Evolutionary conservation across 2,888 invertebrate genomes (phyloP).

Genomic region (Arge pagana): DNA sequence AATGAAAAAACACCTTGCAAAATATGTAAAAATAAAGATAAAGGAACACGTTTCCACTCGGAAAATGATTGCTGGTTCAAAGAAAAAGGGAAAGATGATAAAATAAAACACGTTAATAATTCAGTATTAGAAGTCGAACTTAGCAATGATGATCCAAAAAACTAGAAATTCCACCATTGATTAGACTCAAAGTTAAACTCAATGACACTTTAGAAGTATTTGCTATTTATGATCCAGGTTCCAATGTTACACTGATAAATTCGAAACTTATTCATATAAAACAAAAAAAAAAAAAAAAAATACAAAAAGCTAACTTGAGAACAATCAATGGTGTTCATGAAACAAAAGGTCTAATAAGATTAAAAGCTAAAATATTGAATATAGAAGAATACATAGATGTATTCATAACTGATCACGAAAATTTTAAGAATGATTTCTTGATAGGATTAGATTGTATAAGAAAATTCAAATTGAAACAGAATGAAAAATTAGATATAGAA

Average conservation of each 20-base stretch:
- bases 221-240: conserved; percentile 28
- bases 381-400: conserved; percentile 26
- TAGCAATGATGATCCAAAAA: conserved; percentile 22
- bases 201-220: conserved; percentile 20
- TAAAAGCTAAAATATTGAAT: conserved; percentile 20
- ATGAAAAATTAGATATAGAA: conserved; percentile 18
- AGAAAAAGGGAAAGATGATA: background rate
- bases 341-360: conserved; percentile 26
- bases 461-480: conserved; percentile 14
- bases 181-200: conserved; percentile 19
- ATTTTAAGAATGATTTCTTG: conserved; percentile 30
- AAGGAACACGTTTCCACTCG: conserved; percentile 4
- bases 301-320: conserved; percentile 26
- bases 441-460: conserved; percentile 31
- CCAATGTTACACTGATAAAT: conserved; percentile 29
- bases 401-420: conserved; percentile 21
- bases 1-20: conserved; percentile 1
- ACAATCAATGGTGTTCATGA: conserved; percentile 31
- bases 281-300: conserved; percentile 22
- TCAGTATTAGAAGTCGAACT: conserved; percentile 27
- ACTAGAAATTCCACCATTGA: conserved; percentile 26
- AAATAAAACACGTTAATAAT: conserved; percentile 21
- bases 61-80: conserved; percentile 6
- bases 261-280: conserved; percentile 25
- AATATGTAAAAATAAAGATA: conserved; percentile 4